phyloP scores from a whole-genome alignment of 2,888 invertebrate species.

The Dioctria rufipes region DNA sequence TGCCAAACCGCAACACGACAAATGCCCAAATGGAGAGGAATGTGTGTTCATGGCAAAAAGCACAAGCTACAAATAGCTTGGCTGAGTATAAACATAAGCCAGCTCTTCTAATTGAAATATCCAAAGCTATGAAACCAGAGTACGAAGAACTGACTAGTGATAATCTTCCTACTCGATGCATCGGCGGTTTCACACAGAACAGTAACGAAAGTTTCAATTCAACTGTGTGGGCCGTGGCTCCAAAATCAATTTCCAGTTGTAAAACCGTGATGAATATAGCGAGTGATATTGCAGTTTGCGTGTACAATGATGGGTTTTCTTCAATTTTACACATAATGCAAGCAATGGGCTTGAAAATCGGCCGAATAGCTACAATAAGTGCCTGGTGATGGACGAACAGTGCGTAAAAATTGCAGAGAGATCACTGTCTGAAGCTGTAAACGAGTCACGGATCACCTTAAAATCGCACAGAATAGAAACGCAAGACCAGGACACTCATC shows the following conservation, averaged over 20 bases:
- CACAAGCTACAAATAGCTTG: slow-evolving; percentile 12
- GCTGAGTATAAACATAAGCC: slow-evolving; percentile 48
- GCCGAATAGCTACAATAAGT: slow-evolving; percentile 2
- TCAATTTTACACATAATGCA: slow-evolving; percentile 51
- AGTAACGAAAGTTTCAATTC: slow-evolving; percentile 41
- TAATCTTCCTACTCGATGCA: slow-evolving; percentile 19
- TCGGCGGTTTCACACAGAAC: slow-evolving; percentile 29
- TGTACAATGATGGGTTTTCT: slow-evolving; percentile 53
- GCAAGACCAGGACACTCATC: slow-evolving; percentile 33
- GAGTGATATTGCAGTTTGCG: slow-evolving; percentile 45
- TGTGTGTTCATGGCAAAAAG: slow-evolving; percentile 42
- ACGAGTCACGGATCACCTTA: slow-evolving; percentile 32
- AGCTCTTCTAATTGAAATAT: neutral
- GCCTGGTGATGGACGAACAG: slow-evolving; percentile 1
- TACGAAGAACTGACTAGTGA: slow-evolving; percentile 52
- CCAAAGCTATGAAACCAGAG: slow-evolving; percentile 21
- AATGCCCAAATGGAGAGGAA: neutral
- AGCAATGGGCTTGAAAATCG: slow-evolving; percentile 49
- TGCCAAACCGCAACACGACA: no score
- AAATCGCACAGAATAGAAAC: slow-evolving; percentile 29
- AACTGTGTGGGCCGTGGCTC: slow-evolving; percentile 31
- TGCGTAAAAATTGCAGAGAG: slow-evolving; percentile 5
- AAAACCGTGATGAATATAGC: slow-evolving; percentile 29
- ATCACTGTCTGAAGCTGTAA: slow-evolving; percentile 11
- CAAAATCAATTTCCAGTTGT: slow-evolving; percentile 50